Evolutionary conservation across 2,888 invertebrate species (phyloP).

Genomic region (Diloba caeruleocephala): DNA sequence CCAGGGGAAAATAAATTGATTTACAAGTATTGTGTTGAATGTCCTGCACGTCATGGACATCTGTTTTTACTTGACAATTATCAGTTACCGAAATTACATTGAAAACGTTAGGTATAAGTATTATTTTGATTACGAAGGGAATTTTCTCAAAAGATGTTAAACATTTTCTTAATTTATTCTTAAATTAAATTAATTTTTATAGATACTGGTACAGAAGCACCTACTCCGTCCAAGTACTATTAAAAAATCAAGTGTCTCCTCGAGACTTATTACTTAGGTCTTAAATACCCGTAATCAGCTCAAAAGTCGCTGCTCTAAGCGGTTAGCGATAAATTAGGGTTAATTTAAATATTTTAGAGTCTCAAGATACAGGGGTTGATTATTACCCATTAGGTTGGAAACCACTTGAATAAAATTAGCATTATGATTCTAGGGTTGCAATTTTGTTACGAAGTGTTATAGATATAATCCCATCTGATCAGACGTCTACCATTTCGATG

Average conservation of each 20-base stretch:
- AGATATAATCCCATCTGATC: too few relatives aligned
- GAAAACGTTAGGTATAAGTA: too few relatives aligned
- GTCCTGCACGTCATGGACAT: too few relatives aligned
- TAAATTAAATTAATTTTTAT: too few relatives aligned
- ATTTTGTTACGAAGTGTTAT: constrained; percentile 4
- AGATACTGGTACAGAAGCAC: not conserved
- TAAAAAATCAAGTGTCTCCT: constrained; percentile 53
- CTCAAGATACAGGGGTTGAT: constrained; percentile 63
- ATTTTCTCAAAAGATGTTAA: too few relatives aligned
- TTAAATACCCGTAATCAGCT: constrained; percentile 68
- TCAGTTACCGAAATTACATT: too few relatives aligned
- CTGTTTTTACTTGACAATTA: too few relatives aligned
- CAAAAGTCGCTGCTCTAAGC: constrained; percentile 70
- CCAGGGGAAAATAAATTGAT: too few relatives aligned
- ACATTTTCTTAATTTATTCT: too few relatives aligned
- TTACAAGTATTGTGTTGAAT: too few relatives aligned
- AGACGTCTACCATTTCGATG: too few relatives aligned
- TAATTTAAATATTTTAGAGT: constrained; percentile 75
- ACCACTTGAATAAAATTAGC: constrained; percentile 72
- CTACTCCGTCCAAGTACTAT: constrained; percentile 37
- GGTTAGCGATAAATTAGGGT: constrained; percentile 69
- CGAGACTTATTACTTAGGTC: constrained; percentile 64
- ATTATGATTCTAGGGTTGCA: constrained; percentile 51
- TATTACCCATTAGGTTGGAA: constrained; percentile 62
- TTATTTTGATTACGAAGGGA: too few relatives aligned